Percentiles rank a stretch among this genome's conserved stretches.
Conservation (phyloP, 2,888 invertebrate species). For the Epirrhoe tristata region DNA sequence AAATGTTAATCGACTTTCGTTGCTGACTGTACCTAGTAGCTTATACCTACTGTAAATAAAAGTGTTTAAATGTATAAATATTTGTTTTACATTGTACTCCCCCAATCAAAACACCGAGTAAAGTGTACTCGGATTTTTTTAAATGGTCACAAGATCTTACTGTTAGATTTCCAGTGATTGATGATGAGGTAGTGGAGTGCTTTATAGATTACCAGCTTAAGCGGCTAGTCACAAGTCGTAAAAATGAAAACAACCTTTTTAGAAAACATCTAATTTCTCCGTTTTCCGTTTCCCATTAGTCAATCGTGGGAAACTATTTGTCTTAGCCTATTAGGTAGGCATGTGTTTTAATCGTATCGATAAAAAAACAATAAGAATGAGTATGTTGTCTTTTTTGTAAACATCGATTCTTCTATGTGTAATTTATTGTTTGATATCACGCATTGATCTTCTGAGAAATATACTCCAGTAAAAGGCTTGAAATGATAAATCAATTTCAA, state of each 20-base stretch:
- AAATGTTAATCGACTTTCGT: no score
- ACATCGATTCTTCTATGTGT: background rate
- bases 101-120: no score
- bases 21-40: no score
- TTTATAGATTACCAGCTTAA: constrained; percentile 10
- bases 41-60: no score
- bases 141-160: no score
- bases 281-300: constrained; percentile 49
- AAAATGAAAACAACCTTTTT: constrained; percentile 29
- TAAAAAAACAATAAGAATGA: constrained; percentile 21
- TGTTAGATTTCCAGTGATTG: no score
- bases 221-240: constrained; percentile 1
- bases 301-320: constrained; percentile 46
- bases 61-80: no score
- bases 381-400: constrained; percentile 9
- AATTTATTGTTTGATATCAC: constrained; percentile 14
- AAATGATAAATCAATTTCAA: constrained; percentile 14
- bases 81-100: no score
- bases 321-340: constrained; percentile 3
- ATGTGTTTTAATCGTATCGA: constrained; percentile 17
- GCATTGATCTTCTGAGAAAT: constrained; percentile 4
- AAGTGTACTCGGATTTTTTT: no score
- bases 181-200: constrained; percentile 3
- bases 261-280: constrained; percentile 35
- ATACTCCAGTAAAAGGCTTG: background rate